Conservation (phyloP, 2,113 vertebrate species). For the Lycaon pictus region DNA sequence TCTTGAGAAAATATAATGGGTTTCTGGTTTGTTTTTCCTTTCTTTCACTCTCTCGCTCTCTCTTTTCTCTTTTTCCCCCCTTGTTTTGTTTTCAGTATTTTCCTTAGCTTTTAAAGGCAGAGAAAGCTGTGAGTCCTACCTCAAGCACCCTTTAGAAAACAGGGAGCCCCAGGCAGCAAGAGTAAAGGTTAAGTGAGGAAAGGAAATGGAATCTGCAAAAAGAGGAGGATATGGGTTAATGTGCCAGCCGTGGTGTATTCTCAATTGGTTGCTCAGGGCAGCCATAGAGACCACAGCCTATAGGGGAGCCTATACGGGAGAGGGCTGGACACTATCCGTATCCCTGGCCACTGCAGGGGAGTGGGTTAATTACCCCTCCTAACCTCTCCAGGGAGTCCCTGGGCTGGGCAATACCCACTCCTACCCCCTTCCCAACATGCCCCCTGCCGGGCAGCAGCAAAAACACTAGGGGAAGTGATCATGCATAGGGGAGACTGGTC, state of each 20-base stretch:
- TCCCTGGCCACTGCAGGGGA: neutral
- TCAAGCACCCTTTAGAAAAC: neutral
- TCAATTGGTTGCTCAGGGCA: neutral
- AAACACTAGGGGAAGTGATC: neutral
- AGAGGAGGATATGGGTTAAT: neutral
- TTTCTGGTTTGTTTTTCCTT: neutral
- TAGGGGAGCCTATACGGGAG: neutral
- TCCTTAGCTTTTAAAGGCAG: neutral
- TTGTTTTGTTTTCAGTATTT: neutral
- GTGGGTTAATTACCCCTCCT: neutral
- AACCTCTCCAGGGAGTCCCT: neutral
- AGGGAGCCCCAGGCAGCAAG: neutral
- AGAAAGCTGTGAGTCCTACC: neutral
- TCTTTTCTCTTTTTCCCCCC: neutral
- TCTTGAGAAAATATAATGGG: neutral
- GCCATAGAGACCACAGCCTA: accelerated
- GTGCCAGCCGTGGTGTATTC: accelerated
- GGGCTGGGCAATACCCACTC: accelerated
- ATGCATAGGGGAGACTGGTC: neutral
- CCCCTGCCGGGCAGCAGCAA: accelerated
- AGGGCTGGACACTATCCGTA: too few relatives aligned
- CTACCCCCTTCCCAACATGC: accelerated
- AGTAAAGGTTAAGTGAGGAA: neutral
- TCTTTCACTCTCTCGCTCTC: neutral
- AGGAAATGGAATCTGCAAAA: neutral